Conservation (phyloP, 1,140 invertebrate species). For the Oscheius sp. region DNA sequence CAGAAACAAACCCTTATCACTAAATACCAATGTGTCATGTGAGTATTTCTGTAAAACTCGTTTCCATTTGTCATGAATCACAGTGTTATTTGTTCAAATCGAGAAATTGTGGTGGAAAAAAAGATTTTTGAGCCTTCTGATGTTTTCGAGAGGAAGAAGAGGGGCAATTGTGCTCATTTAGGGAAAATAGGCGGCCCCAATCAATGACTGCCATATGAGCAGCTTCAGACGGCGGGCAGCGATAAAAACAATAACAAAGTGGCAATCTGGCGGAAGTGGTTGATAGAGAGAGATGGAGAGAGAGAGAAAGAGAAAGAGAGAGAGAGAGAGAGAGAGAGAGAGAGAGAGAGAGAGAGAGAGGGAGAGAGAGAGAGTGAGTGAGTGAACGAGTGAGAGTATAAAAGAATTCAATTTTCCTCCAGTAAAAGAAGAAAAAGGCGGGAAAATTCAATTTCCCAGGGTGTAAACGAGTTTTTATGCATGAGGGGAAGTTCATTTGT, state of each 20-base stretch:
- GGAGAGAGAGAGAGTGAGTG: neutral
- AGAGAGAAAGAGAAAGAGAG: constrained; percentile 3
- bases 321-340: neutral
- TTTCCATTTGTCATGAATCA: no score
- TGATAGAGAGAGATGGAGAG: no score
- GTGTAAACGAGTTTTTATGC: neutral
- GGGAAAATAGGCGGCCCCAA: neutral
- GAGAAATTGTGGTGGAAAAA: no score
- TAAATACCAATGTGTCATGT: no score
- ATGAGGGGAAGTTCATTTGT: no score
- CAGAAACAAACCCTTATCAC: no score
- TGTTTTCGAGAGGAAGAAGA: neutral
- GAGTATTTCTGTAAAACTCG: no score
- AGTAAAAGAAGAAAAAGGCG: neutral
- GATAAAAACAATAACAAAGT: neutral
- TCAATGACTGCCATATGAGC: neutral
- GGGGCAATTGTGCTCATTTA: neutral
- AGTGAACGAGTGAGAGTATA: neutral
- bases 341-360: constrained; percentile 1
- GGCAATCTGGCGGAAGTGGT: constrained; percentile 1
- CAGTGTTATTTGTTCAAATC: no score
- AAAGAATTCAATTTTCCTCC: neutral
- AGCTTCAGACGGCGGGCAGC: neutral
- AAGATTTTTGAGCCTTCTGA: no score
- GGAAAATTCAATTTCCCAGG: no score